These are phyloP conservation scores for Drosophila prosaltans DNA, from an alignment of 1,140 invertebrate genomes.

Conservation along the genomic window DNA sequence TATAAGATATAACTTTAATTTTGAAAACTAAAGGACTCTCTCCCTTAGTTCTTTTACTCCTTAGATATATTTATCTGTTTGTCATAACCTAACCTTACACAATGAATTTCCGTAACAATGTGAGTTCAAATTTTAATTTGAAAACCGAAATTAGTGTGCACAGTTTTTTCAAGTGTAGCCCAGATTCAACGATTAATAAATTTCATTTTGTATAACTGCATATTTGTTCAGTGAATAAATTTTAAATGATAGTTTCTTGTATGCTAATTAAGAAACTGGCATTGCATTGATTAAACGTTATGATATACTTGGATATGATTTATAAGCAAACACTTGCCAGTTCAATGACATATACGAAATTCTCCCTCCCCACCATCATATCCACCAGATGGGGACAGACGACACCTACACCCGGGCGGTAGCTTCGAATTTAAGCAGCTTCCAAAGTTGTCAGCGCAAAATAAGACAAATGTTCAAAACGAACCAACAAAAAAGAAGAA, in stretches of 20 bases:
- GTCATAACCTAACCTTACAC: too few species aligned
- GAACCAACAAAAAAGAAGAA: constrained; percentile 27
- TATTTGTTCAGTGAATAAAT: constrained; percentile 45
- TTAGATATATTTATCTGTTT: too few species aligned
- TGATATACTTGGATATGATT: constrained; percentile 45
- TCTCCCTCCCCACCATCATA: constrained; percentile 3
- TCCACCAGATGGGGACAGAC: constrained; percentile 15
- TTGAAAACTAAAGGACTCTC: too few species aligned
- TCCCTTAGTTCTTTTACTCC: too few species aligned
- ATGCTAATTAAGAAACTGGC: constrained; percentile 58
- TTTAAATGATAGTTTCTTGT: constrained; percentile 64
- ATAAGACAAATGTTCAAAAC: constrained; percentile 75
- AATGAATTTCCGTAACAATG: too few species aligned
- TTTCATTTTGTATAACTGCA: constrained; percentile 23
- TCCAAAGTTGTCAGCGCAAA: constrained; percentile 76
- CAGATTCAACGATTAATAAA: not conserved
- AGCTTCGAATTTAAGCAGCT: constrained; percentile 68
- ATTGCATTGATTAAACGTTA: constrained; percentile 38
- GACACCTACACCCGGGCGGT: constrained; percentile 62
- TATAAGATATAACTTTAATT: too few species aligned
- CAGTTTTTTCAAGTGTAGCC: not conserved
- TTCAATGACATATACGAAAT: constrained; percentile 68
- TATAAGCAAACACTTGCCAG: constrained; percentile 45
- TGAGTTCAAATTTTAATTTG: too few species aligned
- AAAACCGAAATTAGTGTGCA: not conserved